phyloP scores from a whole-genome alignment of 2,113 vertebrate species.

The Aegithalos caudatus region DNA sequence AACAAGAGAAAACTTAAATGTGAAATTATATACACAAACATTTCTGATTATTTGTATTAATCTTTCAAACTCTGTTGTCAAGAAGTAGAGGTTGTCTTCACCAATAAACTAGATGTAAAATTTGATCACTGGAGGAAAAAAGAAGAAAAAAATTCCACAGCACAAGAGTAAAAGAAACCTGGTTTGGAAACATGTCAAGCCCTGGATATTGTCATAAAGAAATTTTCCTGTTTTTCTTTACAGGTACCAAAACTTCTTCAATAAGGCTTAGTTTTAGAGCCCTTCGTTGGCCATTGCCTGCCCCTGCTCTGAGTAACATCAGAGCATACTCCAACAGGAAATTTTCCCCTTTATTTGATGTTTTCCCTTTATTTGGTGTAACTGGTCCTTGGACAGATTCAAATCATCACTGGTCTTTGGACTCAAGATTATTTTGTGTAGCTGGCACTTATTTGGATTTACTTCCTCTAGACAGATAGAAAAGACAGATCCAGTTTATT shows the following conservation, averaged over 20 bases:
- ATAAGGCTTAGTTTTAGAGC: fast-evolving
- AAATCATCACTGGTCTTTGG: background rate
- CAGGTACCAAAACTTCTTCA: background rate
- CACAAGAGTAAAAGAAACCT: background rate
- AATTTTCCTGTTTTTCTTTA: background rate
- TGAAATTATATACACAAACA: background rate
- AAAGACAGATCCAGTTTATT: background rate
- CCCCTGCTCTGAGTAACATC: background rate
- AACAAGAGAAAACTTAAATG: background rate
- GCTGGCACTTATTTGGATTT: background rate
- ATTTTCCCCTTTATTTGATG: background rate
- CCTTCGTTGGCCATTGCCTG: background rate
- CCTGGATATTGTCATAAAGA: background rate
- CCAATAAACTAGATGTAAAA: background rate
- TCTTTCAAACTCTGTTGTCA: background rate
- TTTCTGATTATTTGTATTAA: background rate
- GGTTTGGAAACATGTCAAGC: background rate
- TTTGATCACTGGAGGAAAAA: background rate
- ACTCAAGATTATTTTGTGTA: background rate
- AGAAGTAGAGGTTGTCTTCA: background rate
- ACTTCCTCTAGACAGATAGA: background rate
- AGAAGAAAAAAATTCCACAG: background rate
- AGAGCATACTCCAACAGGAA: background rate
- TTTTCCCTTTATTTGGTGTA: background rate
- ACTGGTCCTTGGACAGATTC: background rate